Evolutionary conservation across 2,797 vertebrate species (phyloP).

Genomic region (Micromesistius poutassou): DNA sequence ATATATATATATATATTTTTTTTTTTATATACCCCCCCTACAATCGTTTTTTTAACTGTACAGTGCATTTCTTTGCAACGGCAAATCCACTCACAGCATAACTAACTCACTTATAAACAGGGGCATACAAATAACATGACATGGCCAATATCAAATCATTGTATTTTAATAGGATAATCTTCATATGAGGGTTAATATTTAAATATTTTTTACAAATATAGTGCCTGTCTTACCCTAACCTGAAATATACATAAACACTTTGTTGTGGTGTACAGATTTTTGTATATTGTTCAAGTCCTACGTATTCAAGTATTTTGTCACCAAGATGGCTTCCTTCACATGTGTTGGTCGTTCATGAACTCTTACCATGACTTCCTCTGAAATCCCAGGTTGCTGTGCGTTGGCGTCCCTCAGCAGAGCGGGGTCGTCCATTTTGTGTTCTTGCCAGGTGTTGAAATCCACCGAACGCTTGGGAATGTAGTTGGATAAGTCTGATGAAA

Average conservation of each 20-base stretch:
- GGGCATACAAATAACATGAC: too few species aligned
- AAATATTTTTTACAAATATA: too few species aligned
- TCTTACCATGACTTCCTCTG: slow-evolving; percentile 86
- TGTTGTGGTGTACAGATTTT: neutral
- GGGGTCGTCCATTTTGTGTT: slow-evolving; percentile 76
- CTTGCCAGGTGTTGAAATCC: slow-evolving; percentile 88
- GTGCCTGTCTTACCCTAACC: neutral
- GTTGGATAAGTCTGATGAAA: slow-evolving; percentile 80
- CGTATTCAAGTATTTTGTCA: neutral
- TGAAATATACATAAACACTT: neutral
- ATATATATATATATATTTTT: neutral
- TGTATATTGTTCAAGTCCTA: neutral
- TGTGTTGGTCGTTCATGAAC: neutral
- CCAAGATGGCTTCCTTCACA: too few species aligned
- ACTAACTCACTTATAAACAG: too few species aligned
- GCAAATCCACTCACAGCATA: too few species aligned
- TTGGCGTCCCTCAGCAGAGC: slow-evolving; percentile 44
- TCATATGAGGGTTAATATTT: neutral
- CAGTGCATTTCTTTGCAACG: too few species aligned
- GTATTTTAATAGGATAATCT: neutral
- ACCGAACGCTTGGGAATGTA: slow-evolving; percentile 89
- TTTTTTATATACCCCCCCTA: neutral
- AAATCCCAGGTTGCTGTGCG: slow-evolving; percentile 52
- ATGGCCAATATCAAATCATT: too few species aligned
- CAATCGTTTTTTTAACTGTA: too few species aligned